These are phyloP conservation scores for Sycophila sp. DNA, from an alignment of 1,140 invertebrate genomes.

Conservation along the genomic window DNA sequence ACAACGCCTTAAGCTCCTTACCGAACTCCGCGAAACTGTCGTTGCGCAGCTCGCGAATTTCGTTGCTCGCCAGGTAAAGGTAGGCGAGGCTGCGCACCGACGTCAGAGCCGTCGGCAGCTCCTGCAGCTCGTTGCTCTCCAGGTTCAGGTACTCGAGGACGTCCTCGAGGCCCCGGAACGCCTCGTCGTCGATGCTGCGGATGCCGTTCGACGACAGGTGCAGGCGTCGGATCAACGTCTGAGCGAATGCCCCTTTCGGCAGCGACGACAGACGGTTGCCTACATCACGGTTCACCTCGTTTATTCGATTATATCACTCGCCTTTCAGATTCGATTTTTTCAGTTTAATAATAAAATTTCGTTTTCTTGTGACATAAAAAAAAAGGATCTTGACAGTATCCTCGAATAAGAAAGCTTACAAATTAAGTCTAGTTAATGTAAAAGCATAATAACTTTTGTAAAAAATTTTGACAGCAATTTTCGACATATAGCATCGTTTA, in stretches of 20 bases:
- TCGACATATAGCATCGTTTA: too few species aligned
- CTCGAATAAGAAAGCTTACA: too few species aligned
- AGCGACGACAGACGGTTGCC: conserved; percentile 78
- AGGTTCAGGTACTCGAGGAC: conserved; percentile 84
- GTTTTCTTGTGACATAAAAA: too few species aligned
- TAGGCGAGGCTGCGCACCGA: conserved; percentile 77
- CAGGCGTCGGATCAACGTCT: conserved; percentile 76
- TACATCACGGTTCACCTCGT: too few species aligned
- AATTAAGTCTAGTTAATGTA: too few species aligned
- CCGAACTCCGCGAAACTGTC: conserved; percentile 70
- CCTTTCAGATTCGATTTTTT: too few species aligned
- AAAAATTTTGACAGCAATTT: too few species aligned
- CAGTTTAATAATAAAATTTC: too few species aligned
- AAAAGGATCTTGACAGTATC: too few species aligned
- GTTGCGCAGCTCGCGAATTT: conserved; percentile 70
- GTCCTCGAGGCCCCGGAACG: conserved; percentile 77
- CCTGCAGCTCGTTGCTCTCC: conserved; percentile 79
- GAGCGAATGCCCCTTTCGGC: conserved; percentile 73
- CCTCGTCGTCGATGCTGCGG: conserved; percentile 72
- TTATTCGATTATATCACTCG: too few species aligned
- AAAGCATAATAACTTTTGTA: too few species aligned
- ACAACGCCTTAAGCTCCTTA: conserved; percentile 77
- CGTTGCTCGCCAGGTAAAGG: conserved; percentile 85
- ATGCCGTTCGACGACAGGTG: conserved; percentile 84
- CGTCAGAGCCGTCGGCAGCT: conserved; percentile 75